A percentile compares a stretch with the other conserved stretches of the same genome.
These are phyloP conservation scores for Hipparchia semele DNA, from an alignment of 2,888 invertebrate species.

Conservation along the genomic window DNA sequence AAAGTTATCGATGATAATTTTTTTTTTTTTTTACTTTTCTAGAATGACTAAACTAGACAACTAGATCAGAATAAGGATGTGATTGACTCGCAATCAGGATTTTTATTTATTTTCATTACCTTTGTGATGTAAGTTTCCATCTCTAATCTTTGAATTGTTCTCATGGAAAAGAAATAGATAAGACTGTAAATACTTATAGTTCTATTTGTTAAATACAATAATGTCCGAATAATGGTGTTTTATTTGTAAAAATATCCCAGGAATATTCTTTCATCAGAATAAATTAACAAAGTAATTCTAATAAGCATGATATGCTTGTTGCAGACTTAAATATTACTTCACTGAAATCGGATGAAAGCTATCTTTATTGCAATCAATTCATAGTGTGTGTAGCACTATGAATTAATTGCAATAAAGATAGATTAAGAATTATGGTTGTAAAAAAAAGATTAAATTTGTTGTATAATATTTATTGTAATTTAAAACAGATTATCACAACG, in stretches of 20 bases:
- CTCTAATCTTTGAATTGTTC: constrained; percentile 26
- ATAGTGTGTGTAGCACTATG: too few species aligned
- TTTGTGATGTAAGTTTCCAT: constrained; percentile 10
- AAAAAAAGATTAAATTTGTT: constrained; percentile 49
- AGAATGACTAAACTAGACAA: neutral
- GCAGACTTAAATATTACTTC: too few species aligned
- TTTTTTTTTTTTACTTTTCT: neutral
- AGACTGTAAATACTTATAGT: constrained; percentile 72
- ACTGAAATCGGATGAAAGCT: too few species aligned
- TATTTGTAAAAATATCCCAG: constrained; percentile 32
- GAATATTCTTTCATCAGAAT: too few species aligned
- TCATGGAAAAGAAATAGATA: constrained; percentile 46
- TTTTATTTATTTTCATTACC: constrained; percentile 9
- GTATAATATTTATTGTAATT: constrained; percentile 80
- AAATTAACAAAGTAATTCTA: too few species aligned
- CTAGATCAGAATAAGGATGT: too few species aligned
- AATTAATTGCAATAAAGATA: too few species aligned
- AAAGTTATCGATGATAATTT: too few species aligned
- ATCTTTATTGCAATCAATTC: too few species aligned
- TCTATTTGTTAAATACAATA: constrained; percentile 65
- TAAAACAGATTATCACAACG: constrained; percentile 83
- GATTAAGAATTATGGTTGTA: constrained; percentile 23
- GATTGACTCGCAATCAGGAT: neutral
- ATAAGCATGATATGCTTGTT: too few species aligned
- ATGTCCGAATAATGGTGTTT: constrained; percentile 47